Evolutionary conservation across 1,140 invertebrate species (phyloP).

Genomic region (Plectus sambesii): DNA sequence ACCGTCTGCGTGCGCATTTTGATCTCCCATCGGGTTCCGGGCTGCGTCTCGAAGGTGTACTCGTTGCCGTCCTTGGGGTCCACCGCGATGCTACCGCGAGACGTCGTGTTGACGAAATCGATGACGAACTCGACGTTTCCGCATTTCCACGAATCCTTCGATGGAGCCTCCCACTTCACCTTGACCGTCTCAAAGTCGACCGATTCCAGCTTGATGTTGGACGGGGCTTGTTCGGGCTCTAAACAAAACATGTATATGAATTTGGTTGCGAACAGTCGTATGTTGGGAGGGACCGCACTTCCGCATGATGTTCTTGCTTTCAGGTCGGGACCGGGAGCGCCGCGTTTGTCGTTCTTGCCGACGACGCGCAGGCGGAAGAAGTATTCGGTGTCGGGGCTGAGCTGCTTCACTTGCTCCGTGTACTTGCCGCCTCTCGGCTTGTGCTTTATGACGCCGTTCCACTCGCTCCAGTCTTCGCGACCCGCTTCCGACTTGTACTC

Average conservation of each 20-base stretch:
- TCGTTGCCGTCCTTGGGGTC: constrained; percentile 23
- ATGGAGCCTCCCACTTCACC: constrained; percentile 37
- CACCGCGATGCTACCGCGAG: constrained; percentile 17
- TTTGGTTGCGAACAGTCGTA: constrained; percentile 14
- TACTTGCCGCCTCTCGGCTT: constrained; percentile 31
- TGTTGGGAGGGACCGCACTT: constrained; percentile 16
- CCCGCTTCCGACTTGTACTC: constrained; percentile 44
- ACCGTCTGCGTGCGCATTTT: constrained; percentile 44
- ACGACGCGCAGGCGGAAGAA: constrained; percentile 44
- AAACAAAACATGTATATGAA: constrained; percentile 6
- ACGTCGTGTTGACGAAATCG: constrained; percentile 32
- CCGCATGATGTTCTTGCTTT: constrained; percentile 42
- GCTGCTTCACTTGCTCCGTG: constrained; percentile 33
- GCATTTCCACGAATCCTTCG: constrained; percentile 42
- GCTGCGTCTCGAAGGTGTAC: constrained; percentile 27
- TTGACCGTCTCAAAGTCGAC: constrained; percentile 37
- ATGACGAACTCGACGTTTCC: constrained; percentile 40
- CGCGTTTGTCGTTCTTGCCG: constrained; percentile 44
- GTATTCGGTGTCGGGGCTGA: constrained; percentile 40
- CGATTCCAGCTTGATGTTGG: constrained; percentile 35
- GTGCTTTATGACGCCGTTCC: constrained; percentile 40
- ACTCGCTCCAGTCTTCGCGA: constrained; percentile 34
- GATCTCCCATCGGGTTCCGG: constrained; percentile 41
- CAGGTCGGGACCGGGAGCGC: constrained; percentile 40
- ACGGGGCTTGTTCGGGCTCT: constrained; percentile 39